Evolutionary conservation across 2,113 vertebrate species (phyloP), one percentile per base, ranked within the genome.

Genomic region (Salvelinus namaycush): DNA sequence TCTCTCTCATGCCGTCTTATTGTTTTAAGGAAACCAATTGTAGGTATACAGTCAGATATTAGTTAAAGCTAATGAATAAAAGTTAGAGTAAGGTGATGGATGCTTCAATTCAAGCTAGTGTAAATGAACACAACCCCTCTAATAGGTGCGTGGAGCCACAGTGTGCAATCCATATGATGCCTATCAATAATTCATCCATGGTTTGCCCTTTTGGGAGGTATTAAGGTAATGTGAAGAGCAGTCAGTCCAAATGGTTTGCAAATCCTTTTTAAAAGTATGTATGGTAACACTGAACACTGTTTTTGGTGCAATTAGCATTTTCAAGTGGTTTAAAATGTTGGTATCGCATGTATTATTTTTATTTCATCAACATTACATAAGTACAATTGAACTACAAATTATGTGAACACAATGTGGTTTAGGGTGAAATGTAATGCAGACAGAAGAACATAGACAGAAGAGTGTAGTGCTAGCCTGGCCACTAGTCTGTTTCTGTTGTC

Each of bases 181-280:
- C 83, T 90, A 92, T 92, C 89, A 93, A 92, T 93, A 92, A 93
- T 92, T 93, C 89, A 92, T 89, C 68, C 83, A 75, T 86, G 86
- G 85, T 90, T 81, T 89, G 89, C 89, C 84, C 90, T 91, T 91
- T 91, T 87, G 91, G 89, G 92, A 92, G 89, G 83, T 89, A 91
- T 92, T 91, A 90, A 89, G 86, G 89, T 92, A 92, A 92, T 90
- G 90, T 89, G 88, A 90, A 92, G 87, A 90, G 91, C 86, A 90
- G 86, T 89, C 84, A 86, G 88, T 86, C 90, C 90, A 90, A 90
- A 89, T 90, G 87, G 83, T 89, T 90, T 87, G 89, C 83, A 87
- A 92, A 92, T 89, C 90, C 89, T 83, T 90, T 90, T 87, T 89
- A 51, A 91, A 86, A 86, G 83, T 83, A 86, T 82, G 84, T 81